Base-by-base conservation (phyloP, 23 tunicate species). In the Clavelina lepadiformis region DNA sequence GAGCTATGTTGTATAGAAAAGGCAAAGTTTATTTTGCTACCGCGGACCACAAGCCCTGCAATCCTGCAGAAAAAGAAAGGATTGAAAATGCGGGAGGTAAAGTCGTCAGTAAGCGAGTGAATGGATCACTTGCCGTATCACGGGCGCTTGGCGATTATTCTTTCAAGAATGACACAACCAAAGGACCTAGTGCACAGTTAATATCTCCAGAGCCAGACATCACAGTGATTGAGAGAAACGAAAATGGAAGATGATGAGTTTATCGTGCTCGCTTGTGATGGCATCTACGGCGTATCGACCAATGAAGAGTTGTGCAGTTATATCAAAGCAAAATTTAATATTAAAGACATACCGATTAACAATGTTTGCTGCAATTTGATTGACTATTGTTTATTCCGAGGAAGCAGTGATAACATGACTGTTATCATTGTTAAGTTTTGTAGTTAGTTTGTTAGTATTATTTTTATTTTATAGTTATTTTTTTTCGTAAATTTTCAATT, bases 51-150 rank as follows among this genome's bases (percentile, higher is more conserved):
- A 94, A 94, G 64, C 99, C 99, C 4, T 49, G 57, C 33, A 81
- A 94, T 58, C 91, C 88, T 15, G 64, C 28, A 3, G 99, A 94
- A 71, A 75, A 75, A 61, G 94, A 86, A 32, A 54, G 99, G 64
- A 94, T 94, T 49, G 81, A 82, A 63, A 86, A 86, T 2, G 99
- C 99, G 2, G 99, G 99, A 4, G 99, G 99, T n/a, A 80, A 83
- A 37, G 99, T 94, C 11, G 80, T 94, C 81, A 70, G 86, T 25
- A 95, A 86, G 60, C 41, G 99, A 35, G 88, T 94, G 23, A 94
- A 94, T 55, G 99, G 99, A 5, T 86, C 99, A 26, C 85, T 94
- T 31, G 99, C 99, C 27, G 99, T 94, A 28, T 94, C 99, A 3
- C 68, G 99, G 36, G 99, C 99, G 6, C 70, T 94, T 0, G 99